A percentile compares a stretch with the other conserved stretches of the same genome.
Evolutionary conservation across 1,140 invertebrate species (phyloP).

Genomic region (Tribolium madens): DNA sequence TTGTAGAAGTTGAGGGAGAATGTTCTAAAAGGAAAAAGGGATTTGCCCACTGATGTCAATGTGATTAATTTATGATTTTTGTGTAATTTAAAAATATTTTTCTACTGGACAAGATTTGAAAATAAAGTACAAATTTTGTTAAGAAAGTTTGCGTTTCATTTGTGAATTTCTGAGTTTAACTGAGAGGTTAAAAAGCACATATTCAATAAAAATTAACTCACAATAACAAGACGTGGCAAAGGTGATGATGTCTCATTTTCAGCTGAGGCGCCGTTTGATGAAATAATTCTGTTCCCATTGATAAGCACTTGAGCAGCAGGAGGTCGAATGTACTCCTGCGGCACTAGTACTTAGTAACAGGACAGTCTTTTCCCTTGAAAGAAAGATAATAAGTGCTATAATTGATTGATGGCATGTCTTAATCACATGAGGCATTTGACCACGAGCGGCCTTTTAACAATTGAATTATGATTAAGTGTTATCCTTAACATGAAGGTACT

Average conservation of each 20-base stretch:
- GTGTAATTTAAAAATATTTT: constrained; percentile 20
- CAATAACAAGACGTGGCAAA: constrained; percentile 11
- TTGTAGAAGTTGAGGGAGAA: constrained; percentile 59
- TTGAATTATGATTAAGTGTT: constrained; percentile 27
- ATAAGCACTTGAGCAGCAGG: constrained; percentile 92
- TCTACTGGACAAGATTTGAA: constrained; percentile 22
- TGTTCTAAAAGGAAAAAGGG: constrained; percentile 57
- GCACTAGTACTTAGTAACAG: constrained; percentile 92
- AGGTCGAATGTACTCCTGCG: constrained; percentile 85
- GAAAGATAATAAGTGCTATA: not conserved
- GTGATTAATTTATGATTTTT: constrained; percentile 54
- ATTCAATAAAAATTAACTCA: too few relatives aligned
- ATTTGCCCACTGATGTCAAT: constrained; percentile 58
- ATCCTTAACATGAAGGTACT: not conserved
- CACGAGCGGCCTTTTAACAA: constrained; percentile 13
- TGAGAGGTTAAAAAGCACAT: constrained; percentile 7
- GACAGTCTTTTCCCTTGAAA: constrained; percentile 60
- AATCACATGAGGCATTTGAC: constrained; percentile 22
- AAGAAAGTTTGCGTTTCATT: not conserved
- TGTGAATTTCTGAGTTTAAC: not conserved
- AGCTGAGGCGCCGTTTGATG: not conserved
- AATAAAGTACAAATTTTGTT: constrained; percentile 10
- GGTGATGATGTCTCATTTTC: constrained; percentile 2
- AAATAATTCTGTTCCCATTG: constrained; percentile 72
- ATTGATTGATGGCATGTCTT: not conserved